These are phyloP conservation scores for Osedax fenrisi DNA, from an alignment of 2,888 invertebrate genomes.

Conservation along the genomic window DNA sequence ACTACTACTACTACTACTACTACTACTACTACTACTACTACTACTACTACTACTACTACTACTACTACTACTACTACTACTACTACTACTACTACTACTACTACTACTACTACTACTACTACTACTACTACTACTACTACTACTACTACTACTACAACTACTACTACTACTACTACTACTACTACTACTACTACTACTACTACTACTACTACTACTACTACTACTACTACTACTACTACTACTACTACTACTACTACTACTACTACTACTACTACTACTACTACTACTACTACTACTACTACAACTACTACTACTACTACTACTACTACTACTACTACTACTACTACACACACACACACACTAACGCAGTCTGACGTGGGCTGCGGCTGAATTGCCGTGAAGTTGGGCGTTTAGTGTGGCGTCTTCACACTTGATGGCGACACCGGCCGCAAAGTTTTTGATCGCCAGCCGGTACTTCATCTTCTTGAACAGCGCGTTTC, in stretches of 20 bases:
- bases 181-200: slow-evolving; percentile 22
- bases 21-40: no score
- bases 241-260: slow-evolving; percentile 20
- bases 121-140: slow-evolving; percentile 11
- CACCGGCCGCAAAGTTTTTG: slow-evolving; percentile 69
- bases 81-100: not conserved
- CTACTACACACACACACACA: no score
- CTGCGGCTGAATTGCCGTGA: slow-evolving; percentile 80
- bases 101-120: slow-evolving; percentile 11
- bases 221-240: slow-evolving; percentile 22
- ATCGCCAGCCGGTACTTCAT: slow-evolving; percentile 83
- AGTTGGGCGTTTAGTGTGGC: slow-evolving; percentile 67
- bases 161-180: slow-evolving; percentile 22
- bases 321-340: slow-evolving; percentile 17
- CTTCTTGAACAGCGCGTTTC: slow-evolving; percentile 82
- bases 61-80: no score
- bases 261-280: slow-evolving; percentile 22
- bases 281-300: slow-evolving; percentile 19
- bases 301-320: slow-evolving; percentile 18
- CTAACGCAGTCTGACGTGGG: no score
- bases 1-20: no score
- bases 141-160: slow-evolving; percentile 9
- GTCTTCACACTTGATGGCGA: slow-evolving; percentile 64
- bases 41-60: no score
- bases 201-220: slow-evolving; percentile 22